These are phyloP conservation scores for Ophion ventricosus DNA, from an alignment of 2,888 invertebrate species.

Conservation along the genomic window DNA sequence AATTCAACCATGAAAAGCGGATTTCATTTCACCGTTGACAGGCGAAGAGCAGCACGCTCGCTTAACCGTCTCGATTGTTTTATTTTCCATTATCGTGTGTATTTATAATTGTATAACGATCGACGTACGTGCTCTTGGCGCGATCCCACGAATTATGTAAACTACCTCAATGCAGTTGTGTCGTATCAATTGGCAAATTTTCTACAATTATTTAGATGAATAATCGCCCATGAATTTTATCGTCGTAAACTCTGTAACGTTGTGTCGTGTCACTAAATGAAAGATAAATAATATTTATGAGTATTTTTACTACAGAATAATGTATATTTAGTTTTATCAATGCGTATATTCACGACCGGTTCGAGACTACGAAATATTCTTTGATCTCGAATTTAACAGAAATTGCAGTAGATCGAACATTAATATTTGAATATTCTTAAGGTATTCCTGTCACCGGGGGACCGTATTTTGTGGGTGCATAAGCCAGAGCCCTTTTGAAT, in stretches of 20 bases:
- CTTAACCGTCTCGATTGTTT: constrained; percentile 11
- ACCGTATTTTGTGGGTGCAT: too few species aligned
- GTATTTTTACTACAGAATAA: too few species aligned
- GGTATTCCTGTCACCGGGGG: too few species aligned
- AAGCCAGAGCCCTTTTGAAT: too few species aligned
- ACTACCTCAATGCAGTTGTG: not conserved
- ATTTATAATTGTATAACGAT: not conserved
- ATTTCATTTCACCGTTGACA: constrained; percentile 50
- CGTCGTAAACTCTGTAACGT: not conserved
- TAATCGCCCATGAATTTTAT: not conserved
- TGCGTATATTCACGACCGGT: too few species aligned
- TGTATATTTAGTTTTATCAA: too few species aligned
- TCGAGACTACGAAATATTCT: too few species aligned
- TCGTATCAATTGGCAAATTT: not conserved
- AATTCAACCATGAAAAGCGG: constrained; percentile 49
- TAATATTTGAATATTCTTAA: too few species aligned
- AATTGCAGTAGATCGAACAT: too few species aligned
- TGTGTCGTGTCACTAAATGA: not conserved
- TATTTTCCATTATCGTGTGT: constrained; percentile 7
- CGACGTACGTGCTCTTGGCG: constrained; percentile 3
- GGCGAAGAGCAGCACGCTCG: constrained; percentile 33
- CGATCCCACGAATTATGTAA: constrained; percentile 11
- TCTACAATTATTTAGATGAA: not conserved
- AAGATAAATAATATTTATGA: too few species aligned
- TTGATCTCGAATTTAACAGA: too few species aligned